Evolutionary conservation across 1,140 invertebrate genomes (phyloP), one percentile per base, ranked within the genome.

Genomic region (Battus philenor): DNA sequence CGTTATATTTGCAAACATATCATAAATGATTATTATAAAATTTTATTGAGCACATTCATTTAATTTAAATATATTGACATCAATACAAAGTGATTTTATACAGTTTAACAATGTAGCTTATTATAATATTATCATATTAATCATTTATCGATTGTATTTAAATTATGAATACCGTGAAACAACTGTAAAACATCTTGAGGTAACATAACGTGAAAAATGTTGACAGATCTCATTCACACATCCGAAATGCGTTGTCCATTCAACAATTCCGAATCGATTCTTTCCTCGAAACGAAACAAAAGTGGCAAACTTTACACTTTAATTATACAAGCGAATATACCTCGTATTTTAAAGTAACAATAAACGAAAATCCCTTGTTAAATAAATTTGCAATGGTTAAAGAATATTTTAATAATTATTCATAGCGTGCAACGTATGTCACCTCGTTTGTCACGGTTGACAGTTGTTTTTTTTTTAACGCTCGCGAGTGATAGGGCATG

Each of bases 391-490:
- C 9, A 4, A 1, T 41, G 18, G 17, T 29, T 16, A 39, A 12
- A 11, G 36, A 13, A 26, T 26, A 41, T 4, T 2, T 13, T 34
- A 6, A 27, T 41, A 41, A 41, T 41, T 41, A 41, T 41, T 41
- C 38, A 41, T 29, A 27, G 8, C 22, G 6, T 41, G 24, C 38
- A 41, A 17, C 34, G 44, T 13, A 46, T 72, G 68, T 75, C 71
- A 75, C 71, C 68, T 72, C 68, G 53, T 68, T 56, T 70, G 63
- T 75, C 71, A 72, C 52, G 6, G 34, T 50, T 53, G 58, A 63
- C 56, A 59, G 49, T 18, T n/a, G n/a, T n/a, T n/a, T 51, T 45
- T 66, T 68, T 72, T 65, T 61, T 51, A 45, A 60, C 57, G 44
- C 51, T 52, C 22, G 10, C 50, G 26, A 41, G 9, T 44, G n/a